phyloP scores from a whole-genome alignment of 1,140 invertebrate genomes.

The Pygmarrhopalites habei region DNA sequence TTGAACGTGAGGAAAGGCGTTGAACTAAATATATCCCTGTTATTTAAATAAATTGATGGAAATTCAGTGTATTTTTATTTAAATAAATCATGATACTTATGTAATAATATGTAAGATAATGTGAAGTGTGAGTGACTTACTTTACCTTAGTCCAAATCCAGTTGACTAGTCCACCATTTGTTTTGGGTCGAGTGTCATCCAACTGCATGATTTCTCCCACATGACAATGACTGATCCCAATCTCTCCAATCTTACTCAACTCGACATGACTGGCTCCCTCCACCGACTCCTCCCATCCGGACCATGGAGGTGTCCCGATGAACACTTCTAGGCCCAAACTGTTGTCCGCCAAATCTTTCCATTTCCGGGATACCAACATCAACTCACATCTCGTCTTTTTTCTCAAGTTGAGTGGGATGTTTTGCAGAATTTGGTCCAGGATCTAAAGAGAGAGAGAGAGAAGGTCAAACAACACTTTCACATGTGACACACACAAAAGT shows the following conservation, averaged over 20 bases:
- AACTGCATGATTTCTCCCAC: neutral
- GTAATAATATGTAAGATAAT: neutral
- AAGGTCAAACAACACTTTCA: too few relatives aligned
- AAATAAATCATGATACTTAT: neutral
- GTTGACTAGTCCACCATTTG: neutral
- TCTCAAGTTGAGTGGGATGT: neutral
- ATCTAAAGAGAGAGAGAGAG: neutral
- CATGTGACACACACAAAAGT: too few relatives aligned
- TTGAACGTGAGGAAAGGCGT: neutral
- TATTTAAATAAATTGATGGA: neutral
- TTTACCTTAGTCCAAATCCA: slow-evolving; percentile 5
- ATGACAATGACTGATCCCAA: neutral
- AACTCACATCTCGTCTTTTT: neutral
- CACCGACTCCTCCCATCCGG: neutral
- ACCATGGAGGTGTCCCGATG: neutral
- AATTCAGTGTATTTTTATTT: neutral
- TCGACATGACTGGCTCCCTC: neutral
- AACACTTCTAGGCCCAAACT: slow-evolving; percentile 2
- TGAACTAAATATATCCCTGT: neutral
- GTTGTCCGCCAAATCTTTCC: neutral
- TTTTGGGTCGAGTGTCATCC: too few relatives aligned
- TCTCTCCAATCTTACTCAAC: neutral
- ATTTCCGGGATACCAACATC: neutral
- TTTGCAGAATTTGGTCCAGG: neutral
- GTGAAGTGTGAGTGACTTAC: neutral